phyloP scores from a whole-genome alignment of 2,888 invertebrate species.

The Cosmorhoe ocellata region DNA sequence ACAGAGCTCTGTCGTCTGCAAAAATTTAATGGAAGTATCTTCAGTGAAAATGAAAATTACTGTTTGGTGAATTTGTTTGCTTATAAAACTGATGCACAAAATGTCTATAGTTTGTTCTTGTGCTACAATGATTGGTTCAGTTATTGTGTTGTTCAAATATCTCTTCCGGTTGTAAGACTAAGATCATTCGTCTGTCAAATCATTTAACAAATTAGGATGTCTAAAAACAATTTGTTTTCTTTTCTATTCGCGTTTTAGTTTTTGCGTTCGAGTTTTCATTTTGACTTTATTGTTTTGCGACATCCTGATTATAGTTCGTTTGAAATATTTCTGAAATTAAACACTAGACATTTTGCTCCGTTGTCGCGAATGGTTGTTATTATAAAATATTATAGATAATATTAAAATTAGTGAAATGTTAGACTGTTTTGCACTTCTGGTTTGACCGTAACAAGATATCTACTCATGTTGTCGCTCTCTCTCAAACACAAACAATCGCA shows the following conservation, averaged over 20 bases:
- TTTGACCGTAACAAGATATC: slow-evolving; percentile 48
- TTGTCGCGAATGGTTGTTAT: slow-evolving; percentile 80
- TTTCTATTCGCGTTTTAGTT: slow-evolving; percentile 19
- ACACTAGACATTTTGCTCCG: slow-evolving; percentile 76
- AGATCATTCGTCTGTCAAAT: slow-evolving; percentile 42
- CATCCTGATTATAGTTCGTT: slow-evolving; percentile 64
- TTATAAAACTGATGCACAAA: slow-evolving; percentile 35
- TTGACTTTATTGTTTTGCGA: slow-evolving; percentile 50
- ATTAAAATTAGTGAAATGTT: slow-evolving; percentile 75
- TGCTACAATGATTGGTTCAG: slow-evolving; percentile 41
- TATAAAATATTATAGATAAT: slow-evolving; percentile 68
- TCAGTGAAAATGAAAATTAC: slow-evolving; percentile 41
- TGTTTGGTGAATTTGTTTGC: slow-evolving; percentile 28
- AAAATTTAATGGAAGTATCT: slow-evolving; percentile 50
- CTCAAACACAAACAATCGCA: slow-evolving; percentile 41
- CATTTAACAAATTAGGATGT: slow-evolving; percentile 22
- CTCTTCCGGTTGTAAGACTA: slow-evolving; percentile 69
- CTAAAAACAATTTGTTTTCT: slow-evolving; percentile 28
- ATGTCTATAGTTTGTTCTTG: slow-evolving; percentile 38
- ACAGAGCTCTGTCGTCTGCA: slow-evolving; percentile 37
- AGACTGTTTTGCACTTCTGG: slow-evolving; percentile 79
- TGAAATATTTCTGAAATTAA: slow-evolving; percentile 66
- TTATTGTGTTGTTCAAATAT: slow-evolving; percentile 44
- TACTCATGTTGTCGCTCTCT: slow-evolving; percentile 49
- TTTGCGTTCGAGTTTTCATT: slow-evolving; percentile 25